A percentile compares a stretch with the other conserved stretches of the same genome.
phyloP scores from a whole-genome alignment of 2,113 vertebrate genomes.

The Misgurnus mizolepis region DNA sequence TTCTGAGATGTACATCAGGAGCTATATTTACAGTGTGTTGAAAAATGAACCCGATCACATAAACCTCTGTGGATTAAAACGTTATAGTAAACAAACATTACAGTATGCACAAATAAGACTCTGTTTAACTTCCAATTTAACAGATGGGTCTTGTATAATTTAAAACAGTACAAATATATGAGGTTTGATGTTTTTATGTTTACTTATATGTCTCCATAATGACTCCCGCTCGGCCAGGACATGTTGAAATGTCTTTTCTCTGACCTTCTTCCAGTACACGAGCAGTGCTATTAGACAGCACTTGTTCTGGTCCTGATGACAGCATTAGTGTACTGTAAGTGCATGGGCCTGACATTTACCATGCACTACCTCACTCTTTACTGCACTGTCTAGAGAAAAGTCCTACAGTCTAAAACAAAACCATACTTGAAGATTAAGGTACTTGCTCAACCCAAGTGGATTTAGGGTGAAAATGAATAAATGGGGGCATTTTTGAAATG shows the following conservation, averaged over 20 bases:
- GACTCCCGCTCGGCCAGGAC: neutral
- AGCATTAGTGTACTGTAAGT: neutral
- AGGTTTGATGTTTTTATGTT: neutral
- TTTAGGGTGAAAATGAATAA: too few relatives aligned
- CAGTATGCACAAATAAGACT: neutral
- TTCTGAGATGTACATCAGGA: too few relatives aligned
- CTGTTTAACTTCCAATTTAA: neutral
- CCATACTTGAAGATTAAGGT: too few relatives aligned
- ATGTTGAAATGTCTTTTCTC: constrained; percentile 1
- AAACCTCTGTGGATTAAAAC: neutral
- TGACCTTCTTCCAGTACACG: neutral
- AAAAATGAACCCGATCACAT: neutral
- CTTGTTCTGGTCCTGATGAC: neutral
- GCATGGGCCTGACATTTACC: constrained; percentile 9
- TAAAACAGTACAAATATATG: neutral
- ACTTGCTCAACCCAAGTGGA: too few relatives aligned
- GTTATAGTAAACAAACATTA: neutral
- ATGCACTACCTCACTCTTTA: neutral
- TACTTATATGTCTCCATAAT: neutral
- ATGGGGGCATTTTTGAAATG: too few relatives aligned
- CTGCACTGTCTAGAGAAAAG: too few relatives aligned
- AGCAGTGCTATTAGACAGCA: constrained; percentile 36
- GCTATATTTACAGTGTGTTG: neutral
- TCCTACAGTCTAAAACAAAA: too few relatives aligned
- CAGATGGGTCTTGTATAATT: constrained; percentile 2